These are phyloP conservation scores for Acanthiza pusilla DNA, from an alignment of 2,797 vertebrate species.

Conservation along the genomic window DNA sequence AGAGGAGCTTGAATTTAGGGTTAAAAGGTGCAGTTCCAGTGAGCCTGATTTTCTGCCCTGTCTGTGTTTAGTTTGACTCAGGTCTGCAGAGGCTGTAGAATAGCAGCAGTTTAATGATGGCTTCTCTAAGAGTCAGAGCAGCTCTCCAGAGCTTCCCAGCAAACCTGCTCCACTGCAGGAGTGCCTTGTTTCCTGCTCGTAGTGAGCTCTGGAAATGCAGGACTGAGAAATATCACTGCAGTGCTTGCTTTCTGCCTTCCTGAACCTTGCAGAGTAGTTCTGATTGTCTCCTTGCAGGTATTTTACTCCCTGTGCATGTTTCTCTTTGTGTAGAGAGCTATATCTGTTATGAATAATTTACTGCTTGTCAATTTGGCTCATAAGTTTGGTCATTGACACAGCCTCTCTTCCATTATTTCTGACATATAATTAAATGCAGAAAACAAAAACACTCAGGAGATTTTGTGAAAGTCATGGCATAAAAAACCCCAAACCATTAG, in stretches of 20 bases:
- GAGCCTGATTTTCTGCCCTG: background rate
- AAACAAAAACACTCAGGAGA: background rate
- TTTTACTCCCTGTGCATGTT: background rate
- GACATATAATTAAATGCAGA: background rate
- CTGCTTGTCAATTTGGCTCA: background rate
- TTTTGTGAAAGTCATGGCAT: background rate
- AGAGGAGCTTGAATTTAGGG: background rate
- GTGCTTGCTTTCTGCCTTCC: background rate
- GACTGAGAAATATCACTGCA: background rate
- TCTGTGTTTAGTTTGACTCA: background rate
- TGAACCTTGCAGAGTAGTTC: background rate
- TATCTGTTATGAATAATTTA: background rate
- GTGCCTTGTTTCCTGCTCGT: background rate
- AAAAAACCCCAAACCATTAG: background rate
- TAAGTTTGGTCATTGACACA: background rate
- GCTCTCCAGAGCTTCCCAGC: background rate
- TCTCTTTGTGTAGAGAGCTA: background rate
- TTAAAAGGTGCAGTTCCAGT: background rate
- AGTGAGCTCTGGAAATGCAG: background rate
- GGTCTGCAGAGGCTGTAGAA: accelerated
- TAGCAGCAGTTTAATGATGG: background rate
- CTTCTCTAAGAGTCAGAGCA: background rate
- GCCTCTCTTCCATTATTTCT: background rate
- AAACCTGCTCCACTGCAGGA: background rate
- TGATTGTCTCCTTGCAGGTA: background rate